Conservation (phyloP, 2,113 vertebrate genomes). For the Percina caprodes region DNA sequence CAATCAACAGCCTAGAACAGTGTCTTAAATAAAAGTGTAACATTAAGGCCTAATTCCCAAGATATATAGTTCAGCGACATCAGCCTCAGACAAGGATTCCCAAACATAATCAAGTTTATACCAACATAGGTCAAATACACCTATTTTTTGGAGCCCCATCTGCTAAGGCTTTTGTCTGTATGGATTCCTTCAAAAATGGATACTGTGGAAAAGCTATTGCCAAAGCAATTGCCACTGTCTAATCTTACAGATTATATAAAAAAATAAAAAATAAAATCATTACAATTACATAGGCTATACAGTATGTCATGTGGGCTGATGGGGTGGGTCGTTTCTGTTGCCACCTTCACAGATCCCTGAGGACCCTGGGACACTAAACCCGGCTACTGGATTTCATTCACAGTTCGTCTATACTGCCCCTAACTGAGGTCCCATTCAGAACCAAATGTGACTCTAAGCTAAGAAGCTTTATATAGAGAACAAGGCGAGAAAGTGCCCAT, state of each 20-base stretch:
- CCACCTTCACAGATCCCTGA: background rate
- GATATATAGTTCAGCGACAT: conserved; percentile 44
- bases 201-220: background rate
- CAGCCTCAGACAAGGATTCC: conserved; percentile 25
- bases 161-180: background rate
- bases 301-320: background rate
- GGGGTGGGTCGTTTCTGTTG: background rate
- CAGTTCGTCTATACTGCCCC: background rate
- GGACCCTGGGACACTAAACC: background rate
- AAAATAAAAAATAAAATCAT: background rate
- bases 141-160: background rate
- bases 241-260: background rate
- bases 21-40: conserved; percentile 48
- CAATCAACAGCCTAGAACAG: conserved; percentile 26
- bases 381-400: conserved; percentile 32
- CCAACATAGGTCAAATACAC: conserved; percentile 16
- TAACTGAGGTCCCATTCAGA: conserved; percentile 6
- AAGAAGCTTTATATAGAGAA: background rate
- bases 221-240: background rate
- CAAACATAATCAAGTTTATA: conserved; percentile 38
- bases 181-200: background rate
- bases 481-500: background rate
- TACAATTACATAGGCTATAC: background rate
- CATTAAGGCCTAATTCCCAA: conserved; percentile 51
- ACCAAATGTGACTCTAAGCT: background rate